Evolutionary conservation across 2,113 vertebrate species (phyloP), one percentile per base, ranked within the genome.

Genomic region (Tragelaphus imberbis): DNA sequence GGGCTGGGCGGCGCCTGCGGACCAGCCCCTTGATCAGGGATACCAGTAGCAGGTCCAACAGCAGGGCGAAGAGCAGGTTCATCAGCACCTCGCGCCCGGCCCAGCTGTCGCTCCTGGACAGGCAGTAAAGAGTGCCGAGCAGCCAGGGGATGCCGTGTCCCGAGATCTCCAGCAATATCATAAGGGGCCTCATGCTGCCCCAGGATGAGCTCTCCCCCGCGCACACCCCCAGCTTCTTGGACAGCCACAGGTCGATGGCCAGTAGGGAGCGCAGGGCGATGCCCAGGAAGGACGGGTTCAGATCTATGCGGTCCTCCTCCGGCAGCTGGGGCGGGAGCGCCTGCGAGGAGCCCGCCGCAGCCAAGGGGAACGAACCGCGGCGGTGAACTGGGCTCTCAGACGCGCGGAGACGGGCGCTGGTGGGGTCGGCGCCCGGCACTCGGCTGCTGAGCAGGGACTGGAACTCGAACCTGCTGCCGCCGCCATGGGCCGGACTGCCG

Each of bases 131-230:
- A 71, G 99, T 99, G 51, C 99, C 99, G 8, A 98, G 98, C 97
- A 99, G 98, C 99, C 99, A 99, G 9, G 99, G 99, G 96, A 99
- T 99, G 80, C 99, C 99, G 2, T 99, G 99, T 2, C 99, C 99
- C 0, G 99, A 99, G 30, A 99, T 98, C 99, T 99, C 99, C 40
- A 99, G 98, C 65, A 99, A 98, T 94, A 99, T 99, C 99, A 99
- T 99, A 0, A 99, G 96, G 0, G 99, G 99, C 0, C 99, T 98
- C 8, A 98, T 98, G 88, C 99, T 99, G 85, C 99, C 99, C 99
- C 99, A 99, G 28, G 99, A 98, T 12, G 99, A 99, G 96, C 99
- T 99, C 97, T 99, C 99, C 2, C 98, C 99, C 0, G 99, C 99
- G 65, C 99, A 99, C 84, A 99, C 99, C 2, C 99, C 99, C 86